Conservation (phyloP, 2,888 invertebrate species). For the Athalia rosae region DNA sequence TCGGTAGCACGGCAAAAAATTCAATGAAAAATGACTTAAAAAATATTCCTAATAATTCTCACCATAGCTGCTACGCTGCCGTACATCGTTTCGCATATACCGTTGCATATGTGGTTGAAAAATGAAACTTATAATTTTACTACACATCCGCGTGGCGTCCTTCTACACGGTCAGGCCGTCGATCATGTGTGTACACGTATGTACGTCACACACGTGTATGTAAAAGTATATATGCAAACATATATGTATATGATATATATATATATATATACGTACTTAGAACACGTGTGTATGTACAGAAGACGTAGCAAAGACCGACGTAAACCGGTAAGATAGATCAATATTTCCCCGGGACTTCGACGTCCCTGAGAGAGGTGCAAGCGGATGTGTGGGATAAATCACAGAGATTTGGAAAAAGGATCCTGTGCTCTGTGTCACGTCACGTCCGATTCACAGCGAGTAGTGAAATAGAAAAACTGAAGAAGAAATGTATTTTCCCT, state of each 20-base stretch:
- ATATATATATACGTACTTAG: neutral
- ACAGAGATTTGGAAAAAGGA: slow-evolving; percentile 4
- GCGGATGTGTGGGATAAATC: neutral
- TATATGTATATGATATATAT: neutral
- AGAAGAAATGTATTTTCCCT: no score
- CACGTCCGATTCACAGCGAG: neutral
- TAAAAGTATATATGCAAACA: neutral
- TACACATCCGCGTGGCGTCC: no score
- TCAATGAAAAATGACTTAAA: no score
- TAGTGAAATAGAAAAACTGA: no score
- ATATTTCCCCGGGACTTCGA: slow-evolving; percentile 22
- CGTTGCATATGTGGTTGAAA: no score
- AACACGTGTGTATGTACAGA: neutral
- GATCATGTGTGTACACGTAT: neutral
- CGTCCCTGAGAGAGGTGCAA: slow-evolving; percentile 4
- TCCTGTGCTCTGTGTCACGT: neutral
- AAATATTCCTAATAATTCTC: no score
- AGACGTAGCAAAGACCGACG: neutral
- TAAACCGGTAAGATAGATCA: slow-evolving; percentile 6
- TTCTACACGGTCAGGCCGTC: neutral
- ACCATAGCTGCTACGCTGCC: no score
- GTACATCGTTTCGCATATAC: no score
- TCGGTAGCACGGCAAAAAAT: no score
- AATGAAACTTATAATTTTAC: no score
- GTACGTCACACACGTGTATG: slow-evolving; percentile 3